Evolutionary conservation across 1,140 invertebrate genomes (phyloP), one percentile per base, ranked within the genome.

Genomic region (Saccostrea cuccullata): DNA sequence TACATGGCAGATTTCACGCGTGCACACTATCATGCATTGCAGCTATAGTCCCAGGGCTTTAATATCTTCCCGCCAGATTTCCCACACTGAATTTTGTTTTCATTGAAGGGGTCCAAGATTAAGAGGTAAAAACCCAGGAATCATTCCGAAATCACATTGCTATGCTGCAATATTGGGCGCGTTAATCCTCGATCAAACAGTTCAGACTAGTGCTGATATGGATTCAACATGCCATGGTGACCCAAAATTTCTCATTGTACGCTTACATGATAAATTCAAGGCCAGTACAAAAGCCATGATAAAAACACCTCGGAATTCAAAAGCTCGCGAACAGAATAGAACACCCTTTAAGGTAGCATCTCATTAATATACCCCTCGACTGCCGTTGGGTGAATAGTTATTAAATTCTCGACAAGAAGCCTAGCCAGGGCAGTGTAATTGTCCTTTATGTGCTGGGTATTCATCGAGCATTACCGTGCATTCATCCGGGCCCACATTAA

Each of bases 241-340:
- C 67, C 67, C 67, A 73, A 73, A 73, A 73, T 73, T 73, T 73
- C 26, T 73, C 67, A 73, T 73, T 73, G 67, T 73, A 73, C 67
- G 23, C 23, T 23, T 73, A 30, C 67, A 73, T 73, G 67, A 73
- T 73, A 73, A 73, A 73, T 73, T 73, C 67, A 73, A 73, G 67
- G 67, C 67, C 67, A 13, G 67, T 23, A 73, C 67, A 73, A 73
- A 73, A 73, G 67, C 67, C 23, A 73, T 73, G 67, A 73, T 73
- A 73, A 73, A 73, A 73, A 73, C 67, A 73, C 67, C 67, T 73
- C 26, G 67, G 67, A 73, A 73, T 73, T 73, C n/a, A 73, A 73
- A 73, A 73, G 67, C 67, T 13, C 26, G 23, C 67, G 26, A 30
- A 73, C 8, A 73, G 67, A 73, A 73, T 13, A 23, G n/a, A 13